These are phyloP conservation scores for Ochropleura plecta DNA, from an alignment of 2,888 invertebrate genomes.

Conservation along the genomic window DNA sequence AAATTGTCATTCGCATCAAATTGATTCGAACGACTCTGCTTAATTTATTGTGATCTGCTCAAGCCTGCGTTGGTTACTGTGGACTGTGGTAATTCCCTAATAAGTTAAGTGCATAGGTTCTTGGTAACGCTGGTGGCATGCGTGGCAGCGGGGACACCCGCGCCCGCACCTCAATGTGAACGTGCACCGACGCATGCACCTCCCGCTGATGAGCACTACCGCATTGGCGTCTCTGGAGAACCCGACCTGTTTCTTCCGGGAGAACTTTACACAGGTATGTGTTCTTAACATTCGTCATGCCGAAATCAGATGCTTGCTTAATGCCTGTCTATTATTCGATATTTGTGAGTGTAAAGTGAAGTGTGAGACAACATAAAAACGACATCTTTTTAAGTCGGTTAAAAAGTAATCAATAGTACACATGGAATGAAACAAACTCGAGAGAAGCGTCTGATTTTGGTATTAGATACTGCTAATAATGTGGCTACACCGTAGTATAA, in stretches of 20 bases:
- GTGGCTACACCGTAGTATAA: too few species aligned
- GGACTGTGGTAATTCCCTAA: neutral
- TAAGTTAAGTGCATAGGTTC: constrained; percentile 15
- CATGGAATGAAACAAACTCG: neutral
- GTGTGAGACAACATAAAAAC: too few species aligned
- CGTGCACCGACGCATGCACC: constrained; percentile 82
- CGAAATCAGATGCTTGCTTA: neutral
- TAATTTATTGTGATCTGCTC: neutral
- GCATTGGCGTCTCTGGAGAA: constrained; percentile 93
- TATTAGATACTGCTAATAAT: neutral
- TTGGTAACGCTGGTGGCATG: constrained; percentile 25
- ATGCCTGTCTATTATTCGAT: too few species aligned
- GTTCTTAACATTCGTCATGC: neutral
- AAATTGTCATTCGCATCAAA: neutral
- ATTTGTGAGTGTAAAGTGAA: neutral
- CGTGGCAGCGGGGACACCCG: constrained; percentile 7
- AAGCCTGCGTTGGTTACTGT: neutral
- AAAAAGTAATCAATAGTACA: neutral
- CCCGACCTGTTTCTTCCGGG: constrained; percentile 94
- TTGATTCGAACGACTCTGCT: neutral
- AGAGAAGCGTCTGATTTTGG: neutral
- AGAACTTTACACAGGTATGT: constrained; percentile 94
- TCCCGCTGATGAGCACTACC: constrained; percentile 93
- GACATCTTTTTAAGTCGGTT: too few species aligned
- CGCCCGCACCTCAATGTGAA: constrained; percentile 69